Evolutionary conservation across 2,797 vertebrate species (phyloP), one percentile per base, ranked within the genome.

Genomic region (Anguilla obscura): DNA sequence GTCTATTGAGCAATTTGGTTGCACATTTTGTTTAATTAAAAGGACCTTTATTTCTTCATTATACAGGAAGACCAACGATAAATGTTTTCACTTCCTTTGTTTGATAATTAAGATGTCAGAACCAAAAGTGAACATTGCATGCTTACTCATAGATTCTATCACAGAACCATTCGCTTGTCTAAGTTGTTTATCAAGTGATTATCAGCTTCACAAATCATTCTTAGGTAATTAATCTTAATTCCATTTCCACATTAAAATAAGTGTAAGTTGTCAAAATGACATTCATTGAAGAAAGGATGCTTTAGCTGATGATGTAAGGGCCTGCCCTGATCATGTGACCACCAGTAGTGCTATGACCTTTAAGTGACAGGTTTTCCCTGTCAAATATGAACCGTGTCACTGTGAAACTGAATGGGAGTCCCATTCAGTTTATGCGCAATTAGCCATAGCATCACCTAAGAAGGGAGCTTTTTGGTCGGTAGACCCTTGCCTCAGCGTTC

Each of bases 361-460:
- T 9, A 33, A 40, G 12, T n/a, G 21, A 2, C 24, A 6, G 71
- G 14, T n/a, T 69, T 24, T 69, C 63, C 24, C 0, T 69, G n/a
- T 69, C 24, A 36, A 30, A 76, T 76, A 12, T 76, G 4, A 36
- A 74, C 27, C 4, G 14, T 63, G 60, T 14, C 60, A 63, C 4
- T 33, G 50, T 82, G 54, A 82, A 27, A n/a, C 8, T 69, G 63
- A 69, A 69, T 69, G 63, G 63, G 87, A 54, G 85, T 84, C 56
- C 40, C 30, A 56, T 69, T 69, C 7, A n/a, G 12, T 6, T 27
- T 27, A n/a, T 6, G 14, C 3, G n/a, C 7, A 27, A 9, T 7
- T 69, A 27, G 63, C 63, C n/a, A 27, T n/a, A 69, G 24, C 63
- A 69, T n/a, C 63, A n/a, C 7, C 24, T 6, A 27, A 3, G 2